phyloP scores from a whole-genome alignment of 1,140 invertebrate genomes.

The Telenomus remus region DNA sequence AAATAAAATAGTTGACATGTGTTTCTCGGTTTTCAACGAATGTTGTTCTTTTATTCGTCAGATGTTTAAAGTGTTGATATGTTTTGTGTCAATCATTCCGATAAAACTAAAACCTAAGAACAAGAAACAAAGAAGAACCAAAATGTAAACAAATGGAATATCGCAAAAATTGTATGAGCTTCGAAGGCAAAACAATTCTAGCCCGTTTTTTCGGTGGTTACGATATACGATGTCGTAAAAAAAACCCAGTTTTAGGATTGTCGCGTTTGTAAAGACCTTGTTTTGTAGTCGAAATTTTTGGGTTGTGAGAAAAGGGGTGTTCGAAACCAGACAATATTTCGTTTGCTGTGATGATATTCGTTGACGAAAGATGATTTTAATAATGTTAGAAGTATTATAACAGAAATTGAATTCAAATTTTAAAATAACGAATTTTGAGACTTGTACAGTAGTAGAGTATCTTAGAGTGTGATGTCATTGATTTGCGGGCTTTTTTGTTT shows the following conservation, averaged over 20 bases:
- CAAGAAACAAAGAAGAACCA: conserved; percentile 16
- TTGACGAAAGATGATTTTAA: not conserved
- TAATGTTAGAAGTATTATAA: conserved; percentile 17
- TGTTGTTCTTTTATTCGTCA: conserved; percentile 54
- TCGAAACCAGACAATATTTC: conserved; percentile 12
- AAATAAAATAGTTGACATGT: conserved; percentile 31
- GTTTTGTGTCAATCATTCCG: conserved; percentile 52
- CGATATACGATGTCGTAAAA: conserved; percentile 39
- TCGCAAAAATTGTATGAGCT: conserved; percentile 24
- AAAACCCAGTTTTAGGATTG: conserved; percentile 1
- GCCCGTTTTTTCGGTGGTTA: conserved; percentile 26
- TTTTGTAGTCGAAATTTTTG: too few relatives aligned
- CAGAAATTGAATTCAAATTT: conserved; percentile 11
- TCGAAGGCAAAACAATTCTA: conserved; percentile 54
- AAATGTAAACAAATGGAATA: conserved; percentile 4
- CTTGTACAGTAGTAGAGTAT: conserved; percentile 31
- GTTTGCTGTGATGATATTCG: conserved; percentile 23
- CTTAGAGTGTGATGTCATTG: conserved; percentile 16
- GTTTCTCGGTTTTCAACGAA: conserved; percentile 48
- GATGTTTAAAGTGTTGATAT: conserved; percentile 52
- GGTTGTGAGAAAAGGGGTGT: too few relatives aligned
- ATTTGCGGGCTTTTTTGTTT: conserved; percentile 49
- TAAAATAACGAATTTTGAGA: not conserved
- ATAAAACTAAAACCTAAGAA: conserved; percentile 15
- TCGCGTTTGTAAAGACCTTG: conserved; percentile 4